phyloP scores from a whole-genome alignment of 2,888 invertebrate species.

The Microchrysa polita region DNA sequence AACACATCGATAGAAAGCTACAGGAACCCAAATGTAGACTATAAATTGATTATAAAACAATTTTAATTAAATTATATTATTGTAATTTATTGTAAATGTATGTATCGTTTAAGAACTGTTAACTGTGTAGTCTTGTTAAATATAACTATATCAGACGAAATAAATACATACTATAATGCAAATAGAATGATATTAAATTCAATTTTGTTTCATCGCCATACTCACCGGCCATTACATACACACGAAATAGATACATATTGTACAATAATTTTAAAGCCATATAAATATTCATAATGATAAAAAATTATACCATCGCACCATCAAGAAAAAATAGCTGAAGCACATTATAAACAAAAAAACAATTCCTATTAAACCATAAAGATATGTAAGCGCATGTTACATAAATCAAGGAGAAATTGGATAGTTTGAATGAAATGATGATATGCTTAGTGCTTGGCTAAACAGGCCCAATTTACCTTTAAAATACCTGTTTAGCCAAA shows the following conservation, averaged over 20 bases:
- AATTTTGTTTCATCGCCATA: neutral
- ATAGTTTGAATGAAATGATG: no score
- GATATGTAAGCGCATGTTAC: no score
- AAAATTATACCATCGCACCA: no score
- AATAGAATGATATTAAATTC: constrained; percentile 2
- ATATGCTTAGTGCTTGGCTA: no score
- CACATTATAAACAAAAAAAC: no score
- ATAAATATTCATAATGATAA: no score
- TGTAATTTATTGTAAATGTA: constrained; percentile 23
- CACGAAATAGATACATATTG: no score
- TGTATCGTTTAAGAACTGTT: constrained; percentile 33
- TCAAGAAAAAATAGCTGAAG: no score
- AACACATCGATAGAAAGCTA: constrained; percentile 8
- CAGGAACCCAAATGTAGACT: constrained; percentile 35
- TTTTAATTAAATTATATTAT: constrained; percentile 10
- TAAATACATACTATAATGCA: neutral
- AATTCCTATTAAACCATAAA: no score
- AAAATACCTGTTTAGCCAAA: no score
- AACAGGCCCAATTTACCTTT: no score
- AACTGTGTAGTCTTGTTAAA: constrained; percentile 4
- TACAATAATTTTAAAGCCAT: neutral
- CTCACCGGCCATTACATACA: neutral
- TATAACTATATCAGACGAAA: neutral
- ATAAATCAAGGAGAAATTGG: neutral
- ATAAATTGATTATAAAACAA: constrained; percentile 12